Conservation (phyloP, 2,113 vertebrate species). For the Dicentrarchus labrax region DNA sequence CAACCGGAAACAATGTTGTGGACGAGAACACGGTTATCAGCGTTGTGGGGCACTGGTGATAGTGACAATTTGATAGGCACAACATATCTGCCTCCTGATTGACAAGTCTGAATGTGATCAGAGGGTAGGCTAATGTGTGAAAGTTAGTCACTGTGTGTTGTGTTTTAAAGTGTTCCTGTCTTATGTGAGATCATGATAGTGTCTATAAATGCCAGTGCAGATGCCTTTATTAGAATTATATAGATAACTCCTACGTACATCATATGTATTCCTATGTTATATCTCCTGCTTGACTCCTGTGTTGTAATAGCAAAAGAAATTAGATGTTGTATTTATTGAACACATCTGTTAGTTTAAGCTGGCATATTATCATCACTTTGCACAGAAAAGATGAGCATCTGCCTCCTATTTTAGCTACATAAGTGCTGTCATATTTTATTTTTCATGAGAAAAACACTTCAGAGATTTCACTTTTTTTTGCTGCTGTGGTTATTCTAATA, state of each 20-base stretch:
- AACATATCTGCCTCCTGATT: not conserved
- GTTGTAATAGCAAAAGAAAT: not conserved
- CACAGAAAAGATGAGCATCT: not conserved
- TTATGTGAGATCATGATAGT: not conserved
- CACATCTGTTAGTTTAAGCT: not conserved
- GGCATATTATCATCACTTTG: conserved; percentile 9
- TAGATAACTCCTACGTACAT: not conserved
- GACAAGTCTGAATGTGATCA: not conserved
- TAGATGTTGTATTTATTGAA: not conserved
- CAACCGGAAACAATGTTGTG: no score
- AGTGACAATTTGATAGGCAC: not conserved
- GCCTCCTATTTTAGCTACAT: conserved; percentile 5
- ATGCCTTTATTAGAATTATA: not conserved
- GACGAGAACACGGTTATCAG: not conserved
- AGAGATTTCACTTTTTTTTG: not conserved
- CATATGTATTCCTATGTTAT: not conserved
- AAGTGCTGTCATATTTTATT: not conserved
- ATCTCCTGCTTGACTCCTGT: not conserved
- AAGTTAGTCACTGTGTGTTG: not conserved
- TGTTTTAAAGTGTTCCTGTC: not conserved
- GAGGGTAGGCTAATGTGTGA: not conserved
- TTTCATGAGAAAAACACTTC: not conserved
- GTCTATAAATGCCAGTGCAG: not conserved
- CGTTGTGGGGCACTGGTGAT: not conserved
- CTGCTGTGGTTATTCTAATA: no score